Conservation (phyloP, 2,888 invertebrate species). For the Cepaea hortensis region DNA sequence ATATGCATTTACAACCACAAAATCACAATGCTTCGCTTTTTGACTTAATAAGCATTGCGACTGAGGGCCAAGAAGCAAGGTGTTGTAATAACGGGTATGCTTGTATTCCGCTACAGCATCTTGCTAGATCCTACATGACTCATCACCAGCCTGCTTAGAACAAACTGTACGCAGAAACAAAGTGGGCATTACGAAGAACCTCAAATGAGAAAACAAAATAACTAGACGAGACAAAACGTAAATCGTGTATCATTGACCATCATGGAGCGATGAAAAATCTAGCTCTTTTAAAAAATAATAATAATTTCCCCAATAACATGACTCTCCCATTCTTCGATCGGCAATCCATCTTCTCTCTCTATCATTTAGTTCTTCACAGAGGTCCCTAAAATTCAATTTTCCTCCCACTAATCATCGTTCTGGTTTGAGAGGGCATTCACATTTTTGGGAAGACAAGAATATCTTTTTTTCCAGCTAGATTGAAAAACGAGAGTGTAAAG, state of each 20-base stretch:
- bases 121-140: no score
- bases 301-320: neutral
- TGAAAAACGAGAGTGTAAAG: neutral
- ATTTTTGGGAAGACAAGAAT: slow-evolving; percentile 25
- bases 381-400: slow-evolving; percentile 43
- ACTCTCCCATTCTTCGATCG: slow-evolving; percentile 30
- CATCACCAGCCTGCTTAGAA: no score
- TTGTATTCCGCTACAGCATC: no score
- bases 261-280: no score
- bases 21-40: no score
- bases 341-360: slow-evolving; percentile 38
- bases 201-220: neutral
- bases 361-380: slow-evolving; percentile 35
- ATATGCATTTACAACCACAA: no score
- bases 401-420: slow-evolving; percentile 43
- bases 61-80: no score
- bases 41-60: no score
- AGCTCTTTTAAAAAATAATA: neutral
- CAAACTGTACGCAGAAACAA: neutral
- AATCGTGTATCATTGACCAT: no score
- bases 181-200: neutral
- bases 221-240: no score
- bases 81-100: no score
- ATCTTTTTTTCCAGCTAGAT: neutral
- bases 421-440: slow-evolving; percentile 28